phyloP scores from a whole-genome alignment of 2,888 invertebrate genomes.

The Blomia tropicalis region DNA sequence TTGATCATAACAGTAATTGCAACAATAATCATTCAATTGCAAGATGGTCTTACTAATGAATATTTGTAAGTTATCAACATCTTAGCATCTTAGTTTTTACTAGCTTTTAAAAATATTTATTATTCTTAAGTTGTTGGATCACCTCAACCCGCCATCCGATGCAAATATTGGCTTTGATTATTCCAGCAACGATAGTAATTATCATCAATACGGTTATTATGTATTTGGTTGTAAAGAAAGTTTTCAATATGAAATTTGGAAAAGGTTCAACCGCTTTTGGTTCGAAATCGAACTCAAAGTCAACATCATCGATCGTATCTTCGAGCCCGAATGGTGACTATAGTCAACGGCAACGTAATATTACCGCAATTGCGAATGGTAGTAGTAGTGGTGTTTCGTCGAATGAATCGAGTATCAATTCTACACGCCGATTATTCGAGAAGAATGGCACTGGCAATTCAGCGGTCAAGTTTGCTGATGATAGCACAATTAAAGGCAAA shows the following conservation, averaged over 20 bases:
- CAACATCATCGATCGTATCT: not conserved
- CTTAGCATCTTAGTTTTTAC: not conserved
- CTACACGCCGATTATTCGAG: not conserved
- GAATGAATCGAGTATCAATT: constrained; percentile 16
- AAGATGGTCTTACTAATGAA: not conserved
- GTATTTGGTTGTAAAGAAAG: constrained; percentile 6
- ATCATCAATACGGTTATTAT: constrained; percentile 21
- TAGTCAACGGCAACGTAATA: constrained; percentile 17
- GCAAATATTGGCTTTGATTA: constrained; percentile 28
- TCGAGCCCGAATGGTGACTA: not conserved
- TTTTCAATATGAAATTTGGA: constrained; percentile 8
- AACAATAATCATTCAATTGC: not conserved
- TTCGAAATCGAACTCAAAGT: not conserved
- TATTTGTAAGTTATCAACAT: constrained; percentile 20
- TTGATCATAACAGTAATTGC: constrained; percentile 3
- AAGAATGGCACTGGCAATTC: not conserved
- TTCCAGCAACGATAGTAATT: constrained; percentile 27
- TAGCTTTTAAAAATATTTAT: not conserved
- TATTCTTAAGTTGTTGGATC: constrained; percentile 28
- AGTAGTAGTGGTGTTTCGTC: constrained; percentile 14
- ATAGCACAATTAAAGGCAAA: constrained; percentile 18
- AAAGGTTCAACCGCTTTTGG: not conserved
- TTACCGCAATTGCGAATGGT: constrained; percentile 20
- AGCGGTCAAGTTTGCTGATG: not conserved
- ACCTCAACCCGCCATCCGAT: constrained; percentile 24